phyloP scores from a whole-genome alignment of 2,888 invertebrate species.

The Caenorhabditis auriculariae region DNA sequence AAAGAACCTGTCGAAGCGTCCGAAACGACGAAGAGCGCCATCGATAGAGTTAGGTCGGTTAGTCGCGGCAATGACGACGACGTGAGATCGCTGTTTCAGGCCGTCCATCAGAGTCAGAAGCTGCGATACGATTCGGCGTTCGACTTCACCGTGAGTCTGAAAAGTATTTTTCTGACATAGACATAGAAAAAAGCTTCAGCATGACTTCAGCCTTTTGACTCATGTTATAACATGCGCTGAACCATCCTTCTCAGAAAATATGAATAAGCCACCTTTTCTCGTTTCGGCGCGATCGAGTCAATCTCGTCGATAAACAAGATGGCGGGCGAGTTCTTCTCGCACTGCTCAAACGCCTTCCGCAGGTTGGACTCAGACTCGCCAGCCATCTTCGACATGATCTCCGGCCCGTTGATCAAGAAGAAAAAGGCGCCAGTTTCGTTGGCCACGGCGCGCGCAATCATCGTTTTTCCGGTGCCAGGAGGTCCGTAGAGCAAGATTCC shows the following conservation, averaged over 20 bases:
- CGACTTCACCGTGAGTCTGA: constrained; percentile 73
- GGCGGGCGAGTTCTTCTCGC: constrained; percentile 97
- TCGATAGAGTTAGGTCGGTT: constrained; percentile 99
- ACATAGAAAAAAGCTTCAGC: no score
- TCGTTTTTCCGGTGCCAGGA: constrained; percentile 83
- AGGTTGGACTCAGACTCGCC: constrained; percentile 98
- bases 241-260: no score
- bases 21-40: constrained; percentile 92
- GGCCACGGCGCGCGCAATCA: constrained; percentile 96
- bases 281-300: constrained; percentile 98
- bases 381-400: constrained; percentile 98
- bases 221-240: no score
- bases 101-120: constrained; percentile 97
- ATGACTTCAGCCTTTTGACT: background rate
- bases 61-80: constrained; percentile 99
- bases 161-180: no score
- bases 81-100: constrained; percentile 96
- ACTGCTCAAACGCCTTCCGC: constrained; percentile 98
- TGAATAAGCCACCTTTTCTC: constrained; percentile 86
- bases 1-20: constrained; percentile 78
- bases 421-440: constrained; percentile 99
- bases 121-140: constrained; percentile 96
- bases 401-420: constrained; percentile 97
- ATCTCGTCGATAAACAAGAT: constrained; percentile 99
- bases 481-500: constrained; percentile 97